Evolutionary conservation across 2,113 vertebrate genomes (phyloP).

Genomic region (Rutilus rutilus): DNA sequence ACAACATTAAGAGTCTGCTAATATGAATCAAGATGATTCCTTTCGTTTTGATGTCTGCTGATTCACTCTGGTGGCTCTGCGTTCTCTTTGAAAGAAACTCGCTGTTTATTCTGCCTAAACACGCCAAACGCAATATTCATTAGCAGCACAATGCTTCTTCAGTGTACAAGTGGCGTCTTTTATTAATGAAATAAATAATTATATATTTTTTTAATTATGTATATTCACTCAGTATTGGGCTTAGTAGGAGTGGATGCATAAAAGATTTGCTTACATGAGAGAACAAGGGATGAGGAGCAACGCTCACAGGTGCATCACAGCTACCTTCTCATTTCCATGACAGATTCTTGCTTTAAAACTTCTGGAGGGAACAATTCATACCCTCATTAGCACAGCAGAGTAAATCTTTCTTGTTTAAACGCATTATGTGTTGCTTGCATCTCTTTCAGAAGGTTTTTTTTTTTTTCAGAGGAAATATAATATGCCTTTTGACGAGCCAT

Average conservation of each 20-base stretch:
- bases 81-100: constrained; percentile 45
- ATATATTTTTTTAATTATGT: constrained; percentile 12
- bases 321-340: constrained; percentile 28
- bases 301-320: neutral
- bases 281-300: neutral
- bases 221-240: constrained; percentile 5
- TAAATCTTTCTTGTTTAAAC: constrained; percentile 30
- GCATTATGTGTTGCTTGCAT: neutral
- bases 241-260: constrained; percentile 29
- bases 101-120: constrained; percentile 35
- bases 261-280: constrained; percentile 14
- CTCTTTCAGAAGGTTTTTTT: neutral
- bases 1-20: constrained; percentile 54
- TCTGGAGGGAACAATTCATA: neutral
- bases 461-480: neutral
- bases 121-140: constrained; percentile 24
- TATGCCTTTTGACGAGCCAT: neutral
- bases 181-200: constrained; percentile 26
- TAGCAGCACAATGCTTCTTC: constrained; percentile 36
- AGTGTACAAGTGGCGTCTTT: constrained; percentile 34
- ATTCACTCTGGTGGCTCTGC: constrained; percentile 40
- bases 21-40: constrained; percentile 46
- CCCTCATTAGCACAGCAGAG: constrained; percentile 28
- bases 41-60: constrained; percentile 47
- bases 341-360: constrained; percentile 34